Conservation (phyloP, 2,113 vertebrate species). For the Eurypyga helias region DNA sequence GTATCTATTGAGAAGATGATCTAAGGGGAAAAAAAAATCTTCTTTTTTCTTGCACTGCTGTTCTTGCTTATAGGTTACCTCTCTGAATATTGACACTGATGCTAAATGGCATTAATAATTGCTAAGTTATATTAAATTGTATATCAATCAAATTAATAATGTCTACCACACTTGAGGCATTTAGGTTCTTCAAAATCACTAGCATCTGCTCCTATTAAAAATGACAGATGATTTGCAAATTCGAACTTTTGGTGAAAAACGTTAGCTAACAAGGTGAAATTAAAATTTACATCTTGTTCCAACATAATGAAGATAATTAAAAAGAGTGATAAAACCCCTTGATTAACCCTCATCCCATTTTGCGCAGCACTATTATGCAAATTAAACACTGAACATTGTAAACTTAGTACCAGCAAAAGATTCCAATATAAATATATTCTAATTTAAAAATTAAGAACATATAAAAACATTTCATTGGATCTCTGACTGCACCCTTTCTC, state of each 20-base stretch:
- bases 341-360: conserved; percentile 77
- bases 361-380: conserved; percentile 65
- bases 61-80: neutral
- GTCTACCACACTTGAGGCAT: conserved; percentile 60
- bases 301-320: conserved; percentile 79
- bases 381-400: conserved; percentile 68
- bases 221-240: conserved; percentile 79
- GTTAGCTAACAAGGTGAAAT: conserved; percentile 80
- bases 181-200: conserved; percentile 66
- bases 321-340: conserved; percentile 79
- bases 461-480: neutral
- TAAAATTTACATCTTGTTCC: conserved; percentile 81
- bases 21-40: neutral
- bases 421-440: conserved; percentile 41
- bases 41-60: neutral
- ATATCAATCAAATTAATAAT: conserved; percentile 77
- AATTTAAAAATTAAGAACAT: conserved; percentile 49
- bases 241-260: conserved; percentile 77
- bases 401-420: conserved; percentile 63
- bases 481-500: neutral
- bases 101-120: conserved; percentile 65
- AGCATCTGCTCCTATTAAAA: conserved; percentile 80
- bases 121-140: conserved; percentile 67
- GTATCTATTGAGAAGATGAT: neutral
- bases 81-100: neutral